A percentile compares a stretch with the other conserved stretches of the same genome.
Evolutionary conservation across 2,888 invertebrate species (phyloP).

Genomic region (Drosophila subquinaria): DNA sequence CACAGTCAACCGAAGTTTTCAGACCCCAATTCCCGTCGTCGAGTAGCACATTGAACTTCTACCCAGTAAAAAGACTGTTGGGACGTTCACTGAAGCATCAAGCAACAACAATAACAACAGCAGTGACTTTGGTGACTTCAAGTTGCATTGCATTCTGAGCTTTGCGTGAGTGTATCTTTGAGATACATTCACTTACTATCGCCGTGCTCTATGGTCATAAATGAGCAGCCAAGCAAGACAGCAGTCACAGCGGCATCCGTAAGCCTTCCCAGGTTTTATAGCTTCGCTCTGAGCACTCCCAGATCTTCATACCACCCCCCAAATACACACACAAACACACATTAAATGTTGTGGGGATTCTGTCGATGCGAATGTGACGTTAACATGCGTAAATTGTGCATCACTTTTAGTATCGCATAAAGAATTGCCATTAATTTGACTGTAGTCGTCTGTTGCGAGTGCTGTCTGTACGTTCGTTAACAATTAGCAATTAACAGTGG

Average conservation of each 20-base stretch:
- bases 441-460: too few species aligned
- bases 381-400: conserved; percentile 61
- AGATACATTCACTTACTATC: conserved; percentile 54
- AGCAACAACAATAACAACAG: conserved; percentile 6
- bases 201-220: conserved; percentile 77
- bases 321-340: neutral
- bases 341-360: neutral
- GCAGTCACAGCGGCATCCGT: conserved; percentile 15
- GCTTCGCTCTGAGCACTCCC: conserved; percentile 20
- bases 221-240: conserved; percentile 78
- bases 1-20: conserved; percentile 39
- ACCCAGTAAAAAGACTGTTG: conserved; percentile 28
- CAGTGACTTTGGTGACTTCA: conserved; percentile 51
- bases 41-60: conserved; percentile 57
- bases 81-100: conserved; percentile 69
- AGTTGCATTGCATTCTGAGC: conserved; percentile 54
- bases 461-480: conserved; percentile 18
- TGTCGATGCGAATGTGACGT: conserved; percentile 4
- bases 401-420: conserved; percentile 64
- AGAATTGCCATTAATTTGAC: conserved; percentile 46
- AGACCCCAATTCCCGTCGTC: neutral
- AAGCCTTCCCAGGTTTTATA: conserved; percentile 21
- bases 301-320: neutral
- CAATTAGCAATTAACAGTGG: conserved; percentile 17
- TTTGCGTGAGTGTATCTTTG: conserved; percentile 47